Evolutionary conservation across 2,113 vertebrate genomes (phyloP).

Genomic region (Meriones unguiculatus): DNA sequence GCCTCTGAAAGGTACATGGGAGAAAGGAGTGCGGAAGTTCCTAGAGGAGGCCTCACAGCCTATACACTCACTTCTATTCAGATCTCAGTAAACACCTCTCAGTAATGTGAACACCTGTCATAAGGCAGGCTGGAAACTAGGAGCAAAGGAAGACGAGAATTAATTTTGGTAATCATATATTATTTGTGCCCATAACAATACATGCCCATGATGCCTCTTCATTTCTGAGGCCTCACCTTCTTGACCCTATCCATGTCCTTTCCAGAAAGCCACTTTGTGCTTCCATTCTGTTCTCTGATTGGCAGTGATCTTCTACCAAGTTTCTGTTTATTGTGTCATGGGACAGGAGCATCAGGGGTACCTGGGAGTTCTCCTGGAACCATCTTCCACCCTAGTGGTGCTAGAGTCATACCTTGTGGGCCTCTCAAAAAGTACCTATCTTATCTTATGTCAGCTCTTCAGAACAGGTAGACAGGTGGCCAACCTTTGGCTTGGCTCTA

Average conservation of each 20-base stretch:
- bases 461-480: slow-evolving; percentile 11
- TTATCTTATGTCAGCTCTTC: not conserved
- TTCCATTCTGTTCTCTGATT: not conserved
- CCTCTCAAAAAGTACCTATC: slow-evolving; percentile 12
- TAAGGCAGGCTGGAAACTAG: slow-evolving; percentile 6
- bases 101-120: not conserved
- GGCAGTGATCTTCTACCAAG: not conserved
- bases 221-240: not conserved
- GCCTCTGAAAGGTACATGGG: not conserved
- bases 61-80: not conserved
- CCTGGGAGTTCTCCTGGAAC: not conserved
- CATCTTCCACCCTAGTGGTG: not conserved
- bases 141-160: slow-evolving; percentile 39
- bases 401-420: not conserved
- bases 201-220: not conserved
- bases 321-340: not conserved
- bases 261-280: not conserved
- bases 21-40: not conserved
- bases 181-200: not conserved
- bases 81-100: not conserved
- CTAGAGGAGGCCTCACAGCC: not conserved
- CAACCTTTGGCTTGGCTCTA: slow-evolving; percentile 48
- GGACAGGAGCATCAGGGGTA: not conserved
- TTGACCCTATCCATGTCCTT: not conserved
- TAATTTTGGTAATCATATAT: not conserved